Evolutionary conservation across 2,113 vertebrate species (phyloP).

Genomic region (Pardalotus punctatus): DNA sequence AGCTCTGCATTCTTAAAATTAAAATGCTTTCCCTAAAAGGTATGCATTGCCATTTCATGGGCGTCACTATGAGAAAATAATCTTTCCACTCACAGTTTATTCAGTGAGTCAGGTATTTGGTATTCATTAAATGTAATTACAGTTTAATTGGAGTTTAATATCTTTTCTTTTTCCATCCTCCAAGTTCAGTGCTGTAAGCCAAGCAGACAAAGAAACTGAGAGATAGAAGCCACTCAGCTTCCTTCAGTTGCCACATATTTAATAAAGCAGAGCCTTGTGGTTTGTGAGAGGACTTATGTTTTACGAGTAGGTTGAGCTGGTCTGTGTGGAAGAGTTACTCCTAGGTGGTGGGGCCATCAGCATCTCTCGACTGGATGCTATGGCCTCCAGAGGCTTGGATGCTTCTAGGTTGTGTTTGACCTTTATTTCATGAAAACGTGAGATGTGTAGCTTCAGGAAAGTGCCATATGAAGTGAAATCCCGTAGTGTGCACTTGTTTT

Average conservation of each 20-base stretch:
- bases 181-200: slow-evolving; percentile 19
- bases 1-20: slow-evolving; percentile 73
- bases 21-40: slow-evolving; percentile 82
- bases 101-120: slow-evolving; percentile 77
- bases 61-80: slow-evolving; percentile 76
- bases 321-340: not conserved
- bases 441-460: slow-evolving; percentile 1
- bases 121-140: slow-evolving; percentile 83
- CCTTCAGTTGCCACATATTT: not conserved
- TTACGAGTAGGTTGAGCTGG: not conserved
- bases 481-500: slow-evolving; percentile 23
- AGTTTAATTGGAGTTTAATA: slow-evolving; percentile 83
- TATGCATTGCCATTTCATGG: slow-evolving; percentile 76
- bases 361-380: not conserved
- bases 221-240: not conserved
- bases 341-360: not conserved
- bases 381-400: not conserved
- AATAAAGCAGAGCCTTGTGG: not conserved
- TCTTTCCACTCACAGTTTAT: slow-evolving; percentile 73
- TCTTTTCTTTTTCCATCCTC: not conserved
- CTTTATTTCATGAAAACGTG: slow-evolving; percentile 3
- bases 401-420: not conserved
- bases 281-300: not conserved
- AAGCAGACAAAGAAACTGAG: not conserved
- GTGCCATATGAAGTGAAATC: slow-evolving; percentile 15